phyloP scores from a whole-genome alignment of 2,113 vertebrate genomes.

The Delphinus delphis region DNA sequence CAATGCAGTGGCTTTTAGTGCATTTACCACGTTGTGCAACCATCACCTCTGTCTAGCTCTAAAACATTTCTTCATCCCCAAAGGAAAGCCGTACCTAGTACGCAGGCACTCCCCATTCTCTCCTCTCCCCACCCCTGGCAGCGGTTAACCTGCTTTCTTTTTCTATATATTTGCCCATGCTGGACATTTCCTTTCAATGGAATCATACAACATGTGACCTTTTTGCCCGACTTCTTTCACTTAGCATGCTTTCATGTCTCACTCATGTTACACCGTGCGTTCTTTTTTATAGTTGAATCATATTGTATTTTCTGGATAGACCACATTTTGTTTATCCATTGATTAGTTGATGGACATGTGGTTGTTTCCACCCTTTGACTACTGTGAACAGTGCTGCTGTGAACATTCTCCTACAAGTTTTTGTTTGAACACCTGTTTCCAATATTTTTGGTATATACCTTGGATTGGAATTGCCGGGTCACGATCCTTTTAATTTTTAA shows the following conservation, averaged over 20 bases:
- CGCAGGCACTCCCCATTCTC: background rate
- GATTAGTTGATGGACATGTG: background rate
- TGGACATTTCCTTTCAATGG: background rate
- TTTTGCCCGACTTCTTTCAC: background rate
- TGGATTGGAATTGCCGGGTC: background rate
- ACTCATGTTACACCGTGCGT: background rate
- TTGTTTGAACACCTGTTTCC: background rate
- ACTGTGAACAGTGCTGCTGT: background rate
- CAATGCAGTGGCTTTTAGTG: background rate
- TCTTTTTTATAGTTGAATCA: background rate
- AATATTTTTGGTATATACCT: background rate
- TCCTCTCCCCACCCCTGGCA: too few species aligned
- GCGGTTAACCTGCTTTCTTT: background rate
- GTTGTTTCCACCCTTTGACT: background rate
- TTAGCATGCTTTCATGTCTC: background rate
- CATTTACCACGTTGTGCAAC: background rate
- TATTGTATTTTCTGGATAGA: background rate
- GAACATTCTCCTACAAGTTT: background rate
- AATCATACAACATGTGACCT: background rate
- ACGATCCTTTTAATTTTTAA: background rate
- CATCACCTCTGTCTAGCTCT: background rate
- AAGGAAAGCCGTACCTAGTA: background rate
- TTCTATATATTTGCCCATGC: background rate
- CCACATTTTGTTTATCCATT: background rate
- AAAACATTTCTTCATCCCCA: background rate